Conservation (phyloP, 2,113 vertebrate species). For the Leucoraja erinaceus region DNA sequence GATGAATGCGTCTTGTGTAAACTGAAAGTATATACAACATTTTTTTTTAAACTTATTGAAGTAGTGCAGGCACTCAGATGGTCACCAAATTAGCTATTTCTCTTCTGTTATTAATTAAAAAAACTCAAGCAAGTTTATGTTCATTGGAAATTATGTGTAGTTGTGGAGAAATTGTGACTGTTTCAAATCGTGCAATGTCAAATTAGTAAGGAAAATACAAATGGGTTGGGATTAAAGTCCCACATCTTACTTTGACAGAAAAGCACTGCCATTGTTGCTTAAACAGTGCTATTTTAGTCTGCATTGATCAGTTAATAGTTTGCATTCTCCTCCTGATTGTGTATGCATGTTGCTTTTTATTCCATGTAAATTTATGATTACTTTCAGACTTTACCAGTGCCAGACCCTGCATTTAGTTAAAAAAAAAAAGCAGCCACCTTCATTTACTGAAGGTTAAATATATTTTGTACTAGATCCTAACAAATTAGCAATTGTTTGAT, state of each 20-base stretch:
- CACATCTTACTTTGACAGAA: not conserved
- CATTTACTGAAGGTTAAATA: not conserved
- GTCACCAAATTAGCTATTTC: conserved; percentile 27
- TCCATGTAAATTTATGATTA: not conserved
- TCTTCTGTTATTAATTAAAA: conserved; percentile 20
- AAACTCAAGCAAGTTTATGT: not conserved
- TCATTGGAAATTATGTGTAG: not conserved
- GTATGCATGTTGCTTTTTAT: conserved; percentile 2
- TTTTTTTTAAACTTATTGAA: conserved; percentile 15
- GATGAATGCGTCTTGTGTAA: conserved; percentile 26
- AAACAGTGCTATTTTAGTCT: not conserved
- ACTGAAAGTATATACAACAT: conserved; percentile 29
- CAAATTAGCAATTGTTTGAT: not conserved
- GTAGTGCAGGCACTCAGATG: conserved; percentile 5
- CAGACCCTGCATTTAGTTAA: not conserved
- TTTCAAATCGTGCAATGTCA: not conserved
- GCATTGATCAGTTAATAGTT: not conserved
- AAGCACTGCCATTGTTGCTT: not conserved
- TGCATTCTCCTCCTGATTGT: not conserved
- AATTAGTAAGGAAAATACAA: not conserved
- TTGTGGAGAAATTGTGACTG: not conserved
- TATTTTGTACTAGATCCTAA: not conserved
- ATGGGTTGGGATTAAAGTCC: not conserved
- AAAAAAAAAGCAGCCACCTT: not conserved
- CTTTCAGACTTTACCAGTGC: not conserved